phyloP scores from a whole-genome alignment of 2,797 vertebrate species.

The Gymnopithys bicolor region DNA sequence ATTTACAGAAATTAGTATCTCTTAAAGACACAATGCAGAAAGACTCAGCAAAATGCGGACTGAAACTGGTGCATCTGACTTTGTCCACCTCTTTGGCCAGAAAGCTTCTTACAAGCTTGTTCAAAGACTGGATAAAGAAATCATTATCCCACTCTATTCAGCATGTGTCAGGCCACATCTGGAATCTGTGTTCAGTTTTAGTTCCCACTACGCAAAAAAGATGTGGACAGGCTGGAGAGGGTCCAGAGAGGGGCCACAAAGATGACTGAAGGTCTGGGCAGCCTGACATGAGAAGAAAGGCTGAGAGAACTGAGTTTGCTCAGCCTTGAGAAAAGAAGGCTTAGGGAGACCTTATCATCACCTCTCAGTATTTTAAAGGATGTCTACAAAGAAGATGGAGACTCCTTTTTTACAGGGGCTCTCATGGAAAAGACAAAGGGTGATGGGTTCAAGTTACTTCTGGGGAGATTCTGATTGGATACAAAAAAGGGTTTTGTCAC shows the following conservation, averaged over 20 bases:
- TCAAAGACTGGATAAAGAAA: neutral
- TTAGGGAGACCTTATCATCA: neutral
- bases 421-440: neutral
- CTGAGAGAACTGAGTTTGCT: neutral
- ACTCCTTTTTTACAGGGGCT: neutral
- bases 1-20: neutral
- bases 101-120: neutral
- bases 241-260: neutral
- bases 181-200: neutral
- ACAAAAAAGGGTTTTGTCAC: neutral
- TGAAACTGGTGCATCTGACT: neutral
- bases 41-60: neutral
- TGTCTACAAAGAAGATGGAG: neutral
- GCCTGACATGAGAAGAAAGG: neutral
- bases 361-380: neutral
- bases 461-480: neutral
- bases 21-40: neutral
- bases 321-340: neutral
- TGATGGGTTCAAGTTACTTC: neutral
- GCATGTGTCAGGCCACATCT: accelerated
- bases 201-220: neutral
- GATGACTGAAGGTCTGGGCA: neutral
- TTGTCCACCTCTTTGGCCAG: neutral
- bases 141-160: neutral
- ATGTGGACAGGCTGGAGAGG: neutral